Conservation (phyloP, 2,888 invertebrate species). For the Caenorhabditis afra region DNA sequence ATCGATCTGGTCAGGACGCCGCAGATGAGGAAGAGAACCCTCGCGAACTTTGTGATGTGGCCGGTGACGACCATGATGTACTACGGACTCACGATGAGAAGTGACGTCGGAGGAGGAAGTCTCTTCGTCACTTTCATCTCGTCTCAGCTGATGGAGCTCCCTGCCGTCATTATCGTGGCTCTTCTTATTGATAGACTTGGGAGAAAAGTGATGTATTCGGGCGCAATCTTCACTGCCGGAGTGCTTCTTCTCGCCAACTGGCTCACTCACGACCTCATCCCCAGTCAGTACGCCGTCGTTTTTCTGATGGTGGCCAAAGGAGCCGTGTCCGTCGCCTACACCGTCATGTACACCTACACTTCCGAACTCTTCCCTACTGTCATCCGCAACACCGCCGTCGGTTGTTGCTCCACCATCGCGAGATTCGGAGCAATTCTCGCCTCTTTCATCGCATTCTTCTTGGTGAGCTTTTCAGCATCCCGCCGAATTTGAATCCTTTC, state of each 20-base stretch:
- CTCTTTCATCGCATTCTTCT: conserved; percentile 86
- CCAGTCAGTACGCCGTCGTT: conserved; percentile 47
- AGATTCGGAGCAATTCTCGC: conserved; percentile 90
- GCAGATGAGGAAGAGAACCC: conserved; percentile 64
- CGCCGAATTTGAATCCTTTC: conserved; percentile 10
- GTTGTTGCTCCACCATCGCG: conserved; percentile 89
- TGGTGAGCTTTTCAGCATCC: conserved; percentile 63
- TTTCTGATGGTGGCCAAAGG: conserved; percentile 88
- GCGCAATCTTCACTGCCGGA: conserved; percentile 64
- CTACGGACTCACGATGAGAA: conserved; percentile 90
- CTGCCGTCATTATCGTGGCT: conserved; percentile 80
- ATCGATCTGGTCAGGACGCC: conserved; percentile 68
- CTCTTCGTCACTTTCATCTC: conserved; percentile 90
- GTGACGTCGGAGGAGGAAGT: conserved; percentile 87
- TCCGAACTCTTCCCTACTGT: conserved; percentile 93
- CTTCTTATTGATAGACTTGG: conserved; percentile 69
- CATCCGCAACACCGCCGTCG: conserved; percentile 90
- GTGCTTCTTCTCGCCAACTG: conserved; percentile 64
- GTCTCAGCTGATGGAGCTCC: conserved; percentile 82
- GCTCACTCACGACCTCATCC: conserved; percentile 54
- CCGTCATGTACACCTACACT: conserved; percentile 90
- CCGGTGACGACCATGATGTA: conserved; percentile 90
- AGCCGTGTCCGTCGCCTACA: conserved; percentile 89
- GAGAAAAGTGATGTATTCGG: conserved; percentile 70
- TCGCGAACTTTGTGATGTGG: conserved; percentile 81